Evolutionary conservation across 2,113 vertebrate genomes (phyloP).

Genomic region (Oncorhynchus mykiss): DNA sequence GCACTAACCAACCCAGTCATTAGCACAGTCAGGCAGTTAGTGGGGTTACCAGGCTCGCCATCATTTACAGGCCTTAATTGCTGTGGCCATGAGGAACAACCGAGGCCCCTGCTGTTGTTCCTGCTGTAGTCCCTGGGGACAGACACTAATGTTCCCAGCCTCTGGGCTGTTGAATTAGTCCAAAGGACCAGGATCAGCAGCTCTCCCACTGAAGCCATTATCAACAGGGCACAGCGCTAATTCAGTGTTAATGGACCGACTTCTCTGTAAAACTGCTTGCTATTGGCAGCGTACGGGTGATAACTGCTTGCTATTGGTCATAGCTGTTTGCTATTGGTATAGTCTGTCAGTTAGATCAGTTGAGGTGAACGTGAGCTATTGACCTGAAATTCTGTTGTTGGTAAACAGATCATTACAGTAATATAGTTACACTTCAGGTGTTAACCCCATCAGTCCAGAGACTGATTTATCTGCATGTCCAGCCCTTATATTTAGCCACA

Average conservation of each 20-base stretch:
- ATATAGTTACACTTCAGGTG: too few relatives aligned
- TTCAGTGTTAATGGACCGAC: constrained; percentile 28
- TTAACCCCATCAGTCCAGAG: too few relatives aligned
- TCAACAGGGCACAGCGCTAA: constrained; percentile 34
- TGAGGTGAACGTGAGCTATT: constrained; percentile 33
- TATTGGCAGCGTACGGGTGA: constrained; percentile 32
- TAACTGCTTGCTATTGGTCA: too few relatives aligned
- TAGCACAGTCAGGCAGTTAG: constrained; percentile 67
- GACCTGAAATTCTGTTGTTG: constrained; percentile 4
- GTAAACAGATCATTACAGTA: too few relatives aligned
- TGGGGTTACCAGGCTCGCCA: constrained; percentile 53
- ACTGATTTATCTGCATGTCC: too few relatives aligned
- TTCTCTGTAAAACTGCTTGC: constrained; percentile 37
- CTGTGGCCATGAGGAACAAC: constrained; percentile 57
- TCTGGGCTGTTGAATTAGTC: constrained; percentile 26
- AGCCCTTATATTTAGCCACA: too few relatives aligned
- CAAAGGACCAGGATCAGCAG: constrained; percentile 21
- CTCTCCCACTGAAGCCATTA: constrained; percentile 37
- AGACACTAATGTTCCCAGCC: constrained; percentile 45
- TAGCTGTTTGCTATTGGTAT: too few relatives aligned
- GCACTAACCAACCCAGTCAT: constrained; percentile 54
- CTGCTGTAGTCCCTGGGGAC: constrained; percentile 56
- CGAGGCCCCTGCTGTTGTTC: constrained; percentile 22
- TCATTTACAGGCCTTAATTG: constrained; percentile 64
- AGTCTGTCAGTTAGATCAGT: too few relatives aligned